A percentile compares a stretch with the other conserved stretches of the same genome.
Conservation (phyloP, 2,113 vertebrate genomes). For the Plectropomus leopardus region DNA sequence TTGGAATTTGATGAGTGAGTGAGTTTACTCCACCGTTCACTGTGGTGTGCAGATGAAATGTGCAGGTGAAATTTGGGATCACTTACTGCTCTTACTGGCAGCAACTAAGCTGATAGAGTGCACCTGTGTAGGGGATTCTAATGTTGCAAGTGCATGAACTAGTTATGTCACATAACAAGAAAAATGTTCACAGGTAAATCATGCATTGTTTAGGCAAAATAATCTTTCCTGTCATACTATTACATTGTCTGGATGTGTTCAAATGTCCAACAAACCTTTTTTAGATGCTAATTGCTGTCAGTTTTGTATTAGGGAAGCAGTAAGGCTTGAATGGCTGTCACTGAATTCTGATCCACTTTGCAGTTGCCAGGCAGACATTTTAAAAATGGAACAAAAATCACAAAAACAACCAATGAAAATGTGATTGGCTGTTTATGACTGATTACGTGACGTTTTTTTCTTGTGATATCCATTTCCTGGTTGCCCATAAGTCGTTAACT, state of each 20-base stretch:
- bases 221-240: neutral
- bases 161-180: neutral
- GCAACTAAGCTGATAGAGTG: neutral
- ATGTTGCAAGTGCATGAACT: neutral
- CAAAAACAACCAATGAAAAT: neutral
- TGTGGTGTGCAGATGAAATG: neutral
- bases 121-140: neutral
- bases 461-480: neutral
- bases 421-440: neutral
- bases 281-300: constrained; percentile 6
- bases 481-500: neutral
- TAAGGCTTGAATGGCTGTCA: neutral
- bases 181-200: neutral
- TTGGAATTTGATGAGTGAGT: neutral
- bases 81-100: neutral
- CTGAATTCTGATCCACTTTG: constrained; percentile 13
- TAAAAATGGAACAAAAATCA: neutral
- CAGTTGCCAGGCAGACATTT: neutral
- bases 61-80: neutral
- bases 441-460: neutral
- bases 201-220: neutral
- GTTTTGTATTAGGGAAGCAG: neutral
- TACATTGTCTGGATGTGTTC: neutral
- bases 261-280: neutral
- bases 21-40: neutral